Evolutionary conservation across 2,888 invertebrate species (phyloP), one percentile per base, ranked within the genome.

Genomic region (Erannis defoliaria): DNA sequence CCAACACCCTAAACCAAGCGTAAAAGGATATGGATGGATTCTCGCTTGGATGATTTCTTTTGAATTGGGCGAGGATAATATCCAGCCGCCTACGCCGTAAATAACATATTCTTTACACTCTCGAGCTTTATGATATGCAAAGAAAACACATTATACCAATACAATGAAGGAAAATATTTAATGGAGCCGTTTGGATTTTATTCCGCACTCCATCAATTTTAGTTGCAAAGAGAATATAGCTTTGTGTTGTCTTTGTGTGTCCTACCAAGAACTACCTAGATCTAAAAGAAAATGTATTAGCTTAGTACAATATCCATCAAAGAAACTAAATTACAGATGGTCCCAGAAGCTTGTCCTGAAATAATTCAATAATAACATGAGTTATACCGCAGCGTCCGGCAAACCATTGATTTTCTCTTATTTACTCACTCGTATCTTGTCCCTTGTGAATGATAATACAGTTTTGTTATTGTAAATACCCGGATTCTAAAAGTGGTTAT

Each of bases 11-110:
- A 79, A 74, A 78, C 74, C 74, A 67, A 76, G 69, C 75, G 78
- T 80, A 80, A 82, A 82, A 77, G 78, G 81, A 80, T 84, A 81
- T 80, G 72, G 76, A 81, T 81, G 76, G 74, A 82, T 83, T 78
- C 73, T 74, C 78, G 79, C 73, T 70, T 76, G 76, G 67, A 70
- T 80, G 77, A 75, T 73, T 81, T 78, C 81, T 75, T 78, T 83
- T 78, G 76, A 80, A 81, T 78, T 75, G 77, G 73, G 75, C 70
- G 75, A 81, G 76, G 77, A 80, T 79, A 76, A 74, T 75, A 76
- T 73, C 73, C 71, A 66, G 67, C 62, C 73, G 71, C 77, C 76
- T 69, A 79, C 77, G 67, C 71, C 57, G 66, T 74, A 75, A 79
- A 79, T 73, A 77, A 75, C 69, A 75, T 75, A 78, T 78, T 79